Percentiles rank a stretch among this genome's conserved stretches.
Evolutionary conservation across 2,888 invertebrate genomes (phyloP).

Genomic region (Apamea crenata): DNA sequence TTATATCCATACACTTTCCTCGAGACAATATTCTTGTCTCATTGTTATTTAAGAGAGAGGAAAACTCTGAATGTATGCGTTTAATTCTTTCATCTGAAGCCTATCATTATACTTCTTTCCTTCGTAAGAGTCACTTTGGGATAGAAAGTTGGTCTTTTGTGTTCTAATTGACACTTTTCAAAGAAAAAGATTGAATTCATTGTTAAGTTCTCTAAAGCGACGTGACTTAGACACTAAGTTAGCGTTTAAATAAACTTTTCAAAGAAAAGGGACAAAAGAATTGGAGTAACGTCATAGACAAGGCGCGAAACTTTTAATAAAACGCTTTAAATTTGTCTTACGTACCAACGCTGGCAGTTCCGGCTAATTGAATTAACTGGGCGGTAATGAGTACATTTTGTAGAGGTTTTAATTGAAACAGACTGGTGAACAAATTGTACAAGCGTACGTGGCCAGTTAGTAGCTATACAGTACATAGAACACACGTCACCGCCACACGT

Average conservation of each 20-base stretch:
- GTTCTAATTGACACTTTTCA: slow-evolving; percentile 72
- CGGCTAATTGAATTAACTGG: slow-evolving; percentile 63
- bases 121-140: slow-evolving; percentile 67
- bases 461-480: background rate
- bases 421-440: slow-evolving; percentile 38
- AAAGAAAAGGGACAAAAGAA: slow-evolving; percentile 72
- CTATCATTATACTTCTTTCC: slow-evolving; percentile 64
- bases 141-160: slow-evolving; percentile 71
- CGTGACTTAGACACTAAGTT: slow-evolving; percentile 76
- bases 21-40: slow-evolving; percentile 44
- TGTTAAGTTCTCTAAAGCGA: slow-evolving; percentile 74
- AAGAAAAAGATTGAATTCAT: slow-evolving; percentile 76
- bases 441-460: slow-evolving; percentile 25
- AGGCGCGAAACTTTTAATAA: slow-evolving; percentile 77
- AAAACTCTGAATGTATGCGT: slow-evolving; percentile 62
- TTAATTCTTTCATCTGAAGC: slow-evolving; percentile 65
- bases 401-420: slow-evolving; percentile 57
- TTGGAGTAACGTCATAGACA: slow-evolving; percentile 72
- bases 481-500: slow-evolving; percentile 42
- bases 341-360: slow-evolving; percentile 65
- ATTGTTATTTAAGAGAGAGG: slow-evolving; percentile 56
- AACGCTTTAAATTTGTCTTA: slow-evolving; percentile 74
- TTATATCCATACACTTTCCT: slow-evolving; percentile 29
- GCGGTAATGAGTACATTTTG: slow-evolving; percentile 59
- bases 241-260: slow-evolving; percentile 75